A percentile compares a stretch with the other conserved stretches of the same genome.
These are phyloP conservation scores for Hippolais icterina DNA, from an alignment of 2,113 vertebrate genomes.

Conservation along the genomic window DNA sequence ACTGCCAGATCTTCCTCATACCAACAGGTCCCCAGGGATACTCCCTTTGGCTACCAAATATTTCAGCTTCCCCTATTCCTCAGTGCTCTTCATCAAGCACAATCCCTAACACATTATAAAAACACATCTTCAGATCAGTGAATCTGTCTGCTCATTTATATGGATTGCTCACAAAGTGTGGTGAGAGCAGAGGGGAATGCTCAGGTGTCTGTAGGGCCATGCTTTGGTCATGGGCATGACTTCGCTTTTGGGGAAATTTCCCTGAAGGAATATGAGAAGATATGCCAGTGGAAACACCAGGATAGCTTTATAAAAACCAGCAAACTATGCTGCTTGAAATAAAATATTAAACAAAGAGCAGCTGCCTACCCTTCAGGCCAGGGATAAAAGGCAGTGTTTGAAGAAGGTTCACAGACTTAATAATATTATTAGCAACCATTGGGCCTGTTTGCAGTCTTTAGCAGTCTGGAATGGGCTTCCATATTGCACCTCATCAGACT, in stretches of 20 bases:
- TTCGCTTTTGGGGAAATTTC: neutral
- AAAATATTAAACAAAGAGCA: neutral
- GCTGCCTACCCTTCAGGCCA: neutral
- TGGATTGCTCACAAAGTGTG: neutral
- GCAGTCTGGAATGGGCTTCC: neutral
- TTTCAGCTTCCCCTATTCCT: neutral
- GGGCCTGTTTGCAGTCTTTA: neutral
- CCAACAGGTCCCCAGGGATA: neutral
- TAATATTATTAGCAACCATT: neutral
- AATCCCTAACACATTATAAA: neutral
- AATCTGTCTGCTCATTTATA: neutral
- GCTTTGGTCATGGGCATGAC: neutral
- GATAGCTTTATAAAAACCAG: neutral
- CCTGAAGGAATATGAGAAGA: neutral
- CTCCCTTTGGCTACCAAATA: neutral
- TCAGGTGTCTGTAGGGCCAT: neutral
- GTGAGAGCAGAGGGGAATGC: neutral
- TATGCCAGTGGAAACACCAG: neutral
- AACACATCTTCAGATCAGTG: neutral
- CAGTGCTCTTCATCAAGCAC: neutral
- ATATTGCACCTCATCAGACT: fast-evolving
- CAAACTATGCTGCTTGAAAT: neutral
- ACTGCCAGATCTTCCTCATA: neutral
- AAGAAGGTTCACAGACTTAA: neutral
- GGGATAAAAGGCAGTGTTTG: neutral